Evolutionary conservation across 2,888 invertebrate species (phyloP), one percentile per base, ranked within the genome.

Genomic region (Microplitis manilae): DNA sequence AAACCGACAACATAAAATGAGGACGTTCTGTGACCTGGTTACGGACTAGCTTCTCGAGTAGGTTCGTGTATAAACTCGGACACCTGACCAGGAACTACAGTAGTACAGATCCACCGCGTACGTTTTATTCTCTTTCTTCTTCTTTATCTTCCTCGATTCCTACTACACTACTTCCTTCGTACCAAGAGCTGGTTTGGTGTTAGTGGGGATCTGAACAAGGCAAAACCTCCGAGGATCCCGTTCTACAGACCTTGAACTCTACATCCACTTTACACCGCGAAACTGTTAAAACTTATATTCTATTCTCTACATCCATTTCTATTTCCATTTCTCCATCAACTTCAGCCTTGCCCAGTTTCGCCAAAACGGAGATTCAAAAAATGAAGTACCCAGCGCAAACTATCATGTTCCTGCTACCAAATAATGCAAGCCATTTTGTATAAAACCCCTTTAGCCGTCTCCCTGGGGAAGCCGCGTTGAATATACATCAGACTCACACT

Each of bases 31-130:
- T 76, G 77, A 77, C 77, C 77, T 64, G 74, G 67, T 77, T 77
- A 69, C 74, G 67, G 71, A 74, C 70, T 65, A 67, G 70, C 67
- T 71, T 50, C 70, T 73, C 69, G 64, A 30, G 30, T 30, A 30
- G 30, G 30, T 30, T 30, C 30, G 38, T 80, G 76, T 80, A 81
- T 80, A 82, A 82, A 82, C 82, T 82, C 82, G 81, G 81, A 82
- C 82, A 82, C 82, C 82, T 82, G 82, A 81, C 80, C 82, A 82
- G 82, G 82, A 81, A 82, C 80, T 80, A 78, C 77, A 79, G 71
- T 30, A 30, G 30, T 30, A 30, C 30, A 73, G 80, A 50, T 50
- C 30, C 81, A 78, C 76, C 50, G 65, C 67, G 77, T 41, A 30
- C 50, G 40, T 61, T 39, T 60, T 70, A 15, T 41, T 59, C 64